phyloP scores from a whole-genome alignment of 2,797 vertebrate species.

The Mareca strepera region DNA sequence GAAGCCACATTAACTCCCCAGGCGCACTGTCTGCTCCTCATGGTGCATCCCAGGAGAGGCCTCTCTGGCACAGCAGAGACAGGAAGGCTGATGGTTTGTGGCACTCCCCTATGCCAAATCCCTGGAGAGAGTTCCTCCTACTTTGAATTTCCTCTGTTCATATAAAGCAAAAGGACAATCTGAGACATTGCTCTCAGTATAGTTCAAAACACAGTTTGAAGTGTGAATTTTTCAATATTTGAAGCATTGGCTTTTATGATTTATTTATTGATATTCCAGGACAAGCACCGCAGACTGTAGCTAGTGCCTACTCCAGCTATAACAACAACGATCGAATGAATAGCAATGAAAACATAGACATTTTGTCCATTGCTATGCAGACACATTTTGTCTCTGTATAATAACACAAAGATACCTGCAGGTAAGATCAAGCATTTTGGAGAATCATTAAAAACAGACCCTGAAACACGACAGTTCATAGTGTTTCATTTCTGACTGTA shows the following conservation, averaged over 20 bases:
- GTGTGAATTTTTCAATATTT: slow-evolving; percentile 70
- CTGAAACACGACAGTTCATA: slow-evolving; percentile 16
- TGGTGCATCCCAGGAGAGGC: slow-evolving; percentile 42
- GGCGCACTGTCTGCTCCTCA: slow-evolving; percentile 35
- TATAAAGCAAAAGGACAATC: slow-evolving; percentile 62
- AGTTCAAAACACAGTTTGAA: slow-evolving; percentile 69
- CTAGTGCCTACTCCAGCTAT: slow-evolving; percentile 40
- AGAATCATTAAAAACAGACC: background rate
- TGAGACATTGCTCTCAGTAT: slow-evolving; percentile 53
- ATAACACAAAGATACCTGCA: background rate
- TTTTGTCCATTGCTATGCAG: slow-evolving; percentile 10
- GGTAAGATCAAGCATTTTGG: background rate
- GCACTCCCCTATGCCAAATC: slow-evolving; percentile 56
- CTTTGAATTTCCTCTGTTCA: slow-evolving; percentile 66
- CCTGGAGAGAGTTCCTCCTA: slow-evolving; percentile 28
- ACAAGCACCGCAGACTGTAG: slow-evolving; percentile 25
- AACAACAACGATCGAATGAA: background rate
- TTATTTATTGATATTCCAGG: slow-evolving; percentile 72
- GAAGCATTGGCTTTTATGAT: slow-evolving; percentile 72
- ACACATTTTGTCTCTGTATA: background rate
- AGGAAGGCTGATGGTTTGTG: slow-evolving; percentile 57
- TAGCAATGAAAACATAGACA: background rate
- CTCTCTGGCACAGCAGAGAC: slow-evolving; percentile 41
- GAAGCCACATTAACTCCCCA: slow-evolving; percentile 52
- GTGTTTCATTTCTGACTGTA: slow-evolving; percentile 41